Conservation (phyloP, 2,888 invertebrate species). For the Neria commutata region DNA sequence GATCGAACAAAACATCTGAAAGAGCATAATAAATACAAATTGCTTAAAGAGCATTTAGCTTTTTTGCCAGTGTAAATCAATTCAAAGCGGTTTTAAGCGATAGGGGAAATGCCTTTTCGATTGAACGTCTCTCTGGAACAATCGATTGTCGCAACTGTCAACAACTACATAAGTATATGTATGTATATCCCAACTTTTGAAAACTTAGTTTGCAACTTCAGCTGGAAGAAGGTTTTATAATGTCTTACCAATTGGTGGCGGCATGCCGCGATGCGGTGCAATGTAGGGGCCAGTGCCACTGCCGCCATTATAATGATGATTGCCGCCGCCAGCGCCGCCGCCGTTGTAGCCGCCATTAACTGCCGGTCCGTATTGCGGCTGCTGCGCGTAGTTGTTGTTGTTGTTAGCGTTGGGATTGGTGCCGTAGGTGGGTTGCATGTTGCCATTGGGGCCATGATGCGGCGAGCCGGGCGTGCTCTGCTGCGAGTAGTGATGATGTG, state of each 20-base stretch:
- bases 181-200: too few relatives aligned
- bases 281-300: slow-evolving; percentile 59
- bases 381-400: slow-evolving; percentile 38
- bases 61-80: too few relatives aligned
- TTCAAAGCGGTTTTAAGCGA: too few relatives aligned
- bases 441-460: slow-evolving; percentile 39
- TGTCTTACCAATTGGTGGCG: slow-evolving; percentile 59
- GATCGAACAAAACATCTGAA: too few relatives aligned
- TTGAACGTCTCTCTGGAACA: too few relatives aligned
- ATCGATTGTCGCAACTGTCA: too few relatives aligned
- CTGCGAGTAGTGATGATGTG: slow-evolving; percentile 59
- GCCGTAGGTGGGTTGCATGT: slow-evolving; percentile 46
- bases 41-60: too few relatives aligned
- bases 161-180: too few relatives aligned
- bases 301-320: slow-evolving; percentile 58
- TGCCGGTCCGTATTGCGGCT: slow-evolving; percentile 54
- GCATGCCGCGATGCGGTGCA: slow-evolving; percentile 60
- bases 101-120: too few relatives aligned
- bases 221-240: too few relatives aligned
- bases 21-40: too few relatives aligned
- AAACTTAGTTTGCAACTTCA: too few relatives aligned
- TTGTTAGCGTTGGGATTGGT: slow-evolving; percentile 42
- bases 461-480: slow-evolving; percentile 52
- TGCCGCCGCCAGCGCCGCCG: slow-evolving; percentile 41
- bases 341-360: slow-evolving; percentile 56